Conservation (phyloP, 2,888 invertebrate genomes). For the Bugulina stolonifera region DNA sequence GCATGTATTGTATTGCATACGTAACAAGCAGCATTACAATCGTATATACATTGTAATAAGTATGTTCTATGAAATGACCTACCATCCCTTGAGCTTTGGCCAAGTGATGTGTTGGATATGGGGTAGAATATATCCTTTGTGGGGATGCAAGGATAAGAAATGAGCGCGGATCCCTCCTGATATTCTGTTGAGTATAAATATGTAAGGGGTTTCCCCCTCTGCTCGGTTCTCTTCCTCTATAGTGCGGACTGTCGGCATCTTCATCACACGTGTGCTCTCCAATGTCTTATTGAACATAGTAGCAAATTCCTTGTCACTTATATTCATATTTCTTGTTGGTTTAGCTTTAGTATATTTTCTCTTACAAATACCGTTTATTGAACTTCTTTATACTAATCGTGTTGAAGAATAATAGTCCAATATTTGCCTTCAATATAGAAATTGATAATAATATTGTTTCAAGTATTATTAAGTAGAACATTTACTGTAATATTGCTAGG, state of each 20-base stretch:
- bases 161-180: conserved; percentile 20
- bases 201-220: conserved; percentile 13
- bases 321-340: conserved; percentile 2
- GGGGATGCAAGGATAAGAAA: conserved; percentile 19
- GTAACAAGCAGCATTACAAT: no score
- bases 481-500: no score
- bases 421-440: not conserved
- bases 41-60: no score
- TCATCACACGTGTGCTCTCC: not conserved
- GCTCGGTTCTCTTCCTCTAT: conserved; percentile 18
- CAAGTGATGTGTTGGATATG: conserved; percentile 25
- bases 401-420: not conserved
- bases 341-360: not conserved
- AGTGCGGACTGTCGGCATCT: not conserved
- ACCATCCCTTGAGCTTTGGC: conserved; percentile 26
- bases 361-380: not conserved
- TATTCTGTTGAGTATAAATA: conserved; percentile 20
- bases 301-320: conserved; percentile 20
- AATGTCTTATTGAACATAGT: conserved; percentile 14
- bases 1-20: no score
- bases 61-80: no score
- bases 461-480: no score
- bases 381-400: not conserved
- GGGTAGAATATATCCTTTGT: conserved; percentile 23
- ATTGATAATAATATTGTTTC: not conserved